A percentile compares a stretch with the other conserved stretches of the same genome.
Evolutionary conservation across 2,888 invertebrate genomes (phyloP).

Genomic region (Spodoptera picta): DNA sequence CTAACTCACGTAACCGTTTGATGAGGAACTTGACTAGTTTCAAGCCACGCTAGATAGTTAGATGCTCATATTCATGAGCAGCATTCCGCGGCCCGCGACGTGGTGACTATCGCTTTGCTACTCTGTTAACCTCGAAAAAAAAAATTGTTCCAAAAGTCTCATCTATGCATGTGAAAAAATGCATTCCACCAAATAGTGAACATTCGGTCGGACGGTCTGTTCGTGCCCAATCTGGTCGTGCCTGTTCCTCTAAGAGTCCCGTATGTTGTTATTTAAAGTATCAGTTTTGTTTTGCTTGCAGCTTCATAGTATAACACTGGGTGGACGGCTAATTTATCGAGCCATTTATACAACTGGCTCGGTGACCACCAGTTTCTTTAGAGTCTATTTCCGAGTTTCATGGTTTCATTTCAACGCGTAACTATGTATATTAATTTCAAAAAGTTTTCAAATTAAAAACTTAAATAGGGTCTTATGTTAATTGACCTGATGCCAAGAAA

Average conservation of each 20-base stretch:
- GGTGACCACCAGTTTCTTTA: constrained; percentile 40
- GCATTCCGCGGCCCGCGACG: too few species aligned
- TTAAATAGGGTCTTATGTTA: background rate
- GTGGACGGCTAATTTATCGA: constrained; percentile 58
- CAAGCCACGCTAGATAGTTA: too few species aligned
- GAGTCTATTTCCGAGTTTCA: constrained; percentile 13
- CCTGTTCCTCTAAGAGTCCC: background rate
- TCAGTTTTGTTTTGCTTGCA: constrained; percentile 58
- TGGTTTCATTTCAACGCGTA: background rate
- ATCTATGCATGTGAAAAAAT: too few species aligned
- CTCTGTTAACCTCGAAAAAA: too few species aligned
- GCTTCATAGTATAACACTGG: constrained; percentile 52
- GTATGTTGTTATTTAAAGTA: constrained; percentile 42
- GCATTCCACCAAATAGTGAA: too few species aligned
- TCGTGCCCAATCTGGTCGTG: background rate
- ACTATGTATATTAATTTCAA: background rate
- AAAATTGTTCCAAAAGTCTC: too few species aligned
- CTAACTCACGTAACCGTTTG: too few species aligned
- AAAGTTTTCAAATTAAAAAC: background rate
- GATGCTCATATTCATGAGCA: too few species aligned
- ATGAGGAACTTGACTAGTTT: too few species aligned
- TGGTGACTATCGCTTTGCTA: too few species aligned
- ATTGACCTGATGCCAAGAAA: too few species aligned
- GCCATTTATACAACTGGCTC: constrained; percentile 47
- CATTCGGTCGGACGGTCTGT: too few species aligned